Conservation (phyloP, 2,888 invertebrate genomes). For the Morinoia aosen region DNA sequence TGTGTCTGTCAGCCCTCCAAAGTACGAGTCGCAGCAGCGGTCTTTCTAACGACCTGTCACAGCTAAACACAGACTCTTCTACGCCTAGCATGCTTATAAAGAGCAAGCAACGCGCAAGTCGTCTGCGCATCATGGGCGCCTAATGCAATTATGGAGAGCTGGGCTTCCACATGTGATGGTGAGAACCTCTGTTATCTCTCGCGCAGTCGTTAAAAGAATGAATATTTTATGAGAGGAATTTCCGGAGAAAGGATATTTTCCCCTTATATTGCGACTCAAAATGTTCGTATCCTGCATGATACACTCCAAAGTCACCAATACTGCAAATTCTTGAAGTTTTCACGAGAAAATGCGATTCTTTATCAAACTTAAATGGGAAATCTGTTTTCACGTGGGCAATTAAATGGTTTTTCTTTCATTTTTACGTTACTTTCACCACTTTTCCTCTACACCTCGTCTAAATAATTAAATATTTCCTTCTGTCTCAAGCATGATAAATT, state of each 20-base stretch:
- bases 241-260: background rate
- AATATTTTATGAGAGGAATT: background rate
- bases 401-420: background rate
- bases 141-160: background rate
- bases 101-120: background rate
- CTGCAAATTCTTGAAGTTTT: too few species aligned
- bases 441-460: background rate
- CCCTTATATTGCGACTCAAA: background rate
- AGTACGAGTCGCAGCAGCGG: constrained; percentile 29
- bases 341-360: too few species aligned
- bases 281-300: background rate
- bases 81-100: constrained; percentile 11
- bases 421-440: background rate
- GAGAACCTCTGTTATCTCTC: background rate
- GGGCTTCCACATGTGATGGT: background rate
- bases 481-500: background rate
- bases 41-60: constrained; percentile 49
- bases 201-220: background rate
- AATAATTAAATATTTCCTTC: background rate
- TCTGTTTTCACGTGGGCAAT: background rate
- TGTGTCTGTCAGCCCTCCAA: constrained; percentile 40
- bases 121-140: background rate
- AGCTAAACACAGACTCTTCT: constrained; percentile 41
- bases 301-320: background rate
- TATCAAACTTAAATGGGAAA: background rate